Evolutionary conservation across 2,113 vertebrate species (phyloP).

Genomic region (Charadrius vociferus): DNA sequence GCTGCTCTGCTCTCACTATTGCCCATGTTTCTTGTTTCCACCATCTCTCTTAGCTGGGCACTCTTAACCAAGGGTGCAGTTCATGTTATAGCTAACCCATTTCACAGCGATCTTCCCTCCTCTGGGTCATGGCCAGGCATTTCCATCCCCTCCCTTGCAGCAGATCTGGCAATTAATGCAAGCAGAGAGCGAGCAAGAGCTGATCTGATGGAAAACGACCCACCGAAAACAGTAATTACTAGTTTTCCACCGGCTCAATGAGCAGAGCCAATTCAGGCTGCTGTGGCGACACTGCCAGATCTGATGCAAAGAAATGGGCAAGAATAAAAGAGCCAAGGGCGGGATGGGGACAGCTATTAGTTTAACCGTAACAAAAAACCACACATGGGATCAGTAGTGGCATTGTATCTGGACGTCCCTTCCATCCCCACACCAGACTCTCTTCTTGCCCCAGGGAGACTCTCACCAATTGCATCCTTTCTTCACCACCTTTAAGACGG

Average conservation of each 20-base stretch:
- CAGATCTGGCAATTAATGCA: background rate
- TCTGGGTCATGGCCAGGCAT: background rate
- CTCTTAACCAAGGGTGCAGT: background rate
- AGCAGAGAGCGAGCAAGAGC: background rate
- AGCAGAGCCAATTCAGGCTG: background rate
- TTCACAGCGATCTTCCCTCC: background rate
- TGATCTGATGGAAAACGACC: background rate
- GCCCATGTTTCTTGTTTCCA: background rate
- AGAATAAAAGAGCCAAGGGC: background rate
- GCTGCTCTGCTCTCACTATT: background rate
- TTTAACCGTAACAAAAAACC: background rate
- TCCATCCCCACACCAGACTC: background rate
- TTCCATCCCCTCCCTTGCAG: background rate
- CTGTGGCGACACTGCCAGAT: background rate
- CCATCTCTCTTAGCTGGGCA: background rate
- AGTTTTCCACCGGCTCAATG: background rate
- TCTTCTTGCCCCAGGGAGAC: background rate
- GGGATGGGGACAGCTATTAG: background rate
- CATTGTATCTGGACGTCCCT: background rate
- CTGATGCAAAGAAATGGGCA: background rate
- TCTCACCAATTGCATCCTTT: background rate
- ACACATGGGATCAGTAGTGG: background rate
- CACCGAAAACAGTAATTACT: background rate
- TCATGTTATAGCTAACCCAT: background rate
- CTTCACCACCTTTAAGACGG: background rate